Percentiles rank a stretch among this genome's conserved stretches.
Conservation (phyloP, 2,888 invertebrate species). For the Drosophila lutescens region DNA sequence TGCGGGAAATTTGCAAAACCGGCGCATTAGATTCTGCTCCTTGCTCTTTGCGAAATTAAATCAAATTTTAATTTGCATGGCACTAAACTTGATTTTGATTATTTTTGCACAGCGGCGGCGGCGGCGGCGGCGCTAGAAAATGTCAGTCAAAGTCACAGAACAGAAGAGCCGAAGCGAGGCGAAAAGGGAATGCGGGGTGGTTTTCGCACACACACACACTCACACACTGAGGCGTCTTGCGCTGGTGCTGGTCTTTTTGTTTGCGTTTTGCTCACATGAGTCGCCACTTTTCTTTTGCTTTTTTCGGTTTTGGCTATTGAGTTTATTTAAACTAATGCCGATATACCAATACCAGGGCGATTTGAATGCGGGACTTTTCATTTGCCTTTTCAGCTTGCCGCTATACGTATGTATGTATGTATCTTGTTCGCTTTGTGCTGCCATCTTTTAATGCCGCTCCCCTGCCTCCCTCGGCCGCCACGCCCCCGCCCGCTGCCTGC, state of each 20-base stretch:
- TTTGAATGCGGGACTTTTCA: conserved; percentile 52
- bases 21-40: conserved; percentile 53
- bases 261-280: conserved; percentile 67
- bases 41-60: conserved; percentile 14
- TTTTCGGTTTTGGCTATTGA: conserved; percentile 59
- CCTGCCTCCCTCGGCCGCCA: conserved; percentile 48
- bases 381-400: conserved; percentile 42
- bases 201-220: conserved; percentile 43
- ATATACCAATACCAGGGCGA: conserved; percentile 58
- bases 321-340: conserved; percentile 54
- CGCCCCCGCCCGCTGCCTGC: conserved; percentile 15
- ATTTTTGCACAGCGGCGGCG: conserved; percentile 26
- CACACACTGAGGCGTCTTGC: conserved; percentile 54
- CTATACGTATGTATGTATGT: conserved; percentile 49
- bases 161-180: conserved; percentile 19
- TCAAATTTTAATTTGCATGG: conserved; percentile 23
- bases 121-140: conserved; percentile 43
- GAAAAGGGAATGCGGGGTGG: conserved; percentile 56
- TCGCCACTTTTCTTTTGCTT: conserved; percentile 59
- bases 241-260: conserved; percentile 64
- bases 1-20: conserved; percentile 64
- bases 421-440: conserved; percentile 73
- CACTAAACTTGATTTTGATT: conserved; percentile 46
- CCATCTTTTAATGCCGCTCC: conserved; percentile 77
- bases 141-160: conserved; percentile 65